These are phyloP conservation scores for Trichomycterus rosablanca DNA, from an alignment of 2,113 vertebrate genomes.

Conservation along the genomic window DNA sequence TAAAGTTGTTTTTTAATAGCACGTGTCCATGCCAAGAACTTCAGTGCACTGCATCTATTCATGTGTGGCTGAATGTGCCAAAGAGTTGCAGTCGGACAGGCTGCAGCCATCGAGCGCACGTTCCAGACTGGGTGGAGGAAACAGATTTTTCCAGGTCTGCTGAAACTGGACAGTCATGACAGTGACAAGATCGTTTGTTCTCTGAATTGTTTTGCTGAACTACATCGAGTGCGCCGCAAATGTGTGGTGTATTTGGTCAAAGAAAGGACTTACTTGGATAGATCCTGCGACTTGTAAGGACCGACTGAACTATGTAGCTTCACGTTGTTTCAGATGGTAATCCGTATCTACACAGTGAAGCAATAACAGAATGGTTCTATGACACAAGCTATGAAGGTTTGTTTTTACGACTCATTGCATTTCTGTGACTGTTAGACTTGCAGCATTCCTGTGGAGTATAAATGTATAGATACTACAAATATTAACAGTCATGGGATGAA, in stretches of 20 bases:
- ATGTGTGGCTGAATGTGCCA: conserved; percentile 59
- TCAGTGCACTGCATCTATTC: conserved; percentile 49
- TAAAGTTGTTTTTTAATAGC: conserved; percentile 12
- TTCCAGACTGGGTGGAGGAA: conserved; percentile 7
- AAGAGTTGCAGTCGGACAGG: conserved; percentile 49
- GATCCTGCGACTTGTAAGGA: conserved; percentile 26
- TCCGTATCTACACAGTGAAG: conserved; percentile 51
- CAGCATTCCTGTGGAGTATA: conserved; percentile 56
- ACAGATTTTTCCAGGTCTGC: conserved; percentile 2
- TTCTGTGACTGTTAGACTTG: conserved; percentile 60
- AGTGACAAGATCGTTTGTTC: not conserved
- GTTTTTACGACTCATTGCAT: conserved; percentile 46
- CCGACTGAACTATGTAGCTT: conserved; percentile 36
- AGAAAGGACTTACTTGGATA: conserved; percentile 10
- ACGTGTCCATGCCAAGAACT: conserved; percentile 35
- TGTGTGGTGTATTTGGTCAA: conserved; percentile 14
- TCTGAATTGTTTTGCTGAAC: conserved; percentile 13
- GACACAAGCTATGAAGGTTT: conserved; percentile 45
- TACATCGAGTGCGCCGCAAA: not conserved
- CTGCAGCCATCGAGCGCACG: conserved; percentile 15
- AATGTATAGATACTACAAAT: conserved; percentile 64
- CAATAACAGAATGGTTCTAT: conserved; percentile 52
- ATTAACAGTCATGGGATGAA: conserved; percentile 61
- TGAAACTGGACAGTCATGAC: conserved; percentile 6
- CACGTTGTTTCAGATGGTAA: conserved; percentile 46